Evolutionary conservation across 2,113 vertebrate genomes (phyloP).

Genomic region (Ranitomeya imitator): DNA sequence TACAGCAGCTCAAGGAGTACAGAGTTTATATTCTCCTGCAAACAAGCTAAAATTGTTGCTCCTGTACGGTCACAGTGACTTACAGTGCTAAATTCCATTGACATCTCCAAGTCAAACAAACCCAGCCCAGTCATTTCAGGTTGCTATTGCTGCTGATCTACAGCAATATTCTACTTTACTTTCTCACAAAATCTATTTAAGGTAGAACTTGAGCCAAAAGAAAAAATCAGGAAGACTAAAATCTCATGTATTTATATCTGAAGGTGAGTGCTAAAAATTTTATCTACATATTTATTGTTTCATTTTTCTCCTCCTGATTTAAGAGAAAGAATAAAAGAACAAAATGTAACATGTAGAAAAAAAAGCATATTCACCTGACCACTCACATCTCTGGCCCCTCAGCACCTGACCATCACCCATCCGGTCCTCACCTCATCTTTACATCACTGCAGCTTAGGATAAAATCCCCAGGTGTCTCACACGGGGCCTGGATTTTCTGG

Average conservation of each 20-base stretch:
- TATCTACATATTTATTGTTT: neutral
- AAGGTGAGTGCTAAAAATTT: neutral
- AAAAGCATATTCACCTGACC: too few relatives aligned
- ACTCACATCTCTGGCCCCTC: too few relatives aligned
- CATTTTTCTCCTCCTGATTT: neutral
- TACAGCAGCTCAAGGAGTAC: neutral
- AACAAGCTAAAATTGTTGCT: slow-evolving; percentile 53
- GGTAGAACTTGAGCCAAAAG: neutral
- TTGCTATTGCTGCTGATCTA: slow-evolving; percentile 25
- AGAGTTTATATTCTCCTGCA: slow-evolving; percentile 48
- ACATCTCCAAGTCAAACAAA: slow-evolving; percentile 52
- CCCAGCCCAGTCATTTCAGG: slow-evolving; percentile 37
- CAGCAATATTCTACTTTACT: slow-evolving; percentile 9
- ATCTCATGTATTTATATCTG: neutral
- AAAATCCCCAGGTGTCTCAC: too few relatives aligned
- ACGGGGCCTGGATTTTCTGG: too few relatives aligned
- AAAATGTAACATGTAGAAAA: too few relatives aligned
- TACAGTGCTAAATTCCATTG: slow-evolving; percentile 49
- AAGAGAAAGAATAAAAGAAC: too few relatives aligned
- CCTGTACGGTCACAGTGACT: slow-evolving; percentile 29
- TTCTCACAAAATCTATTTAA: slow-evolving; percentile 41
- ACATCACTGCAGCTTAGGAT: too few relatives aligned
- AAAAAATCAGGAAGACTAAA: neutral
- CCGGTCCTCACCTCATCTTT: too few relatives aligned
- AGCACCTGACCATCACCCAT: too few relatives aligned